Evolutionary conservation across 2,888 invertebrate genomes (phyloP).

Genomic region (Liposcelis brunnea): DNA sequence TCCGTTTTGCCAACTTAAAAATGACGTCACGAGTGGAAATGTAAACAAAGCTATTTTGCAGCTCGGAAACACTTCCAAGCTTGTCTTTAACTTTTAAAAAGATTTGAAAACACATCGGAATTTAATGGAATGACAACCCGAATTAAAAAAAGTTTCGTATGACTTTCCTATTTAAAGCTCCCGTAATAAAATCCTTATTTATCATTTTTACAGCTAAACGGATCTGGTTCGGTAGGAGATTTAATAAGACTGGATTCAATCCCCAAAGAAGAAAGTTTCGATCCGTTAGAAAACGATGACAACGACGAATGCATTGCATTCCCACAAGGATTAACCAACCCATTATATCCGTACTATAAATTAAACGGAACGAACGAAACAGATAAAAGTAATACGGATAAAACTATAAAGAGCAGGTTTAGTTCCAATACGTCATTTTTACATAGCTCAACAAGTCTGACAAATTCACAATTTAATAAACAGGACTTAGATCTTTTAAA

Average conservation of each 20-base stretch:
- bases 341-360: slow-evolving; percentile 30
- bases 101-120: too few relatives aligned
- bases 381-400: not conserved
- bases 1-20: too few relatives aligned
- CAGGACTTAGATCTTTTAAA: slow-evolving; percentile 49
- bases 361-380: slow-evolving; percentile 13
- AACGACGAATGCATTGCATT: slow-evolving; percentile 20
- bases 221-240: too few relatives aligned
- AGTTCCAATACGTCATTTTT: slow-evolving; percentile 31
- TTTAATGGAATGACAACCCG: too few relatives aligned
- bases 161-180: too few relatives aligned
- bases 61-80: too few relatives aligned
- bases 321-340: slow-evolving; percentile 34
- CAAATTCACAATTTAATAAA: slow-evolving; percentile 28
- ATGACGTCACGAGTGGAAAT: too few relatives aligned
- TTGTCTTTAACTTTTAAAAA: too few relatives aligned
- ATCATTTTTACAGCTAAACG: too few relatives aligned
- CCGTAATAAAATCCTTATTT: too few relatives aligned
- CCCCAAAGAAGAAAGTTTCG: slow-evolving; percentile 25
- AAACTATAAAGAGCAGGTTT: not conserved
- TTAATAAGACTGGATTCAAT: slow-evolving; percentile 48
- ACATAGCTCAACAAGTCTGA: slow-evolving; percentile 23
- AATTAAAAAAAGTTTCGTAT: too few relatives aligned
- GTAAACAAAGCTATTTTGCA: too few relatives aligned
- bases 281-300: slow-evolving; percentile 7